Evolutionary conservation across 2,113 vertebrate genomes (phyloP).

Genomic region (Cacatua alba): DNA sequence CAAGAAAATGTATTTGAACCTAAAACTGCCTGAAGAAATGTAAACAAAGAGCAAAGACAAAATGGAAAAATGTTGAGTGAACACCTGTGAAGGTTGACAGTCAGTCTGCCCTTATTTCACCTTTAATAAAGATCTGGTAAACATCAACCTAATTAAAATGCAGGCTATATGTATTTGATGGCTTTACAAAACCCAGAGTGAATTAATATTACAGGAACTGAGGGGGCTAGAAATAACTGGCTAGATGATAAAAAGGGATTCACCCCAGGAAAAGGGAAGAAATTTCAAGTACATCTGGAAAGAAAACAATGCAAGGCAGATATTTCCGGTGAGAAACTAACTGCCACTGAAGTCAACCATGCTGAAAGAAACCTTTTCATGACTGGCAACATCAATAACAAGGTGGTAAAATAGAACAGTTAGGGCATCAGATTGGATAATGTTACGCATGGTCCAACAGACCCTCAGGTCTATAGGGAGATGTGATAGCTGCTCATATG

Average conservation of each 20-base stretch:
- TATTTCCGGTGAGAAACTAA: constrained; percentile 33
- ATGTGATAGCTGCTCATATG: neutral
- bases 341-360: constrained; percentile 10
- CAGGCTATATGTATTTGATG: neutral
- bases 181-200: neutral
- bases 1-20: neutral
- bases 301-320: constrained; percentile 7
- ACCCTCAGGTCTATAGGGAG: neutral
- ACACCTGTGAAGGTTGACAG: neutral
- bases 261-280: neutral
- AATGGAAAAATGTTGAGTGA: neutral
- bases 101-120: neutral
- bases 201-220: neutral
- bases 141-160: constrained; percentile 16
- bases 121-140: constrained; percentile 31
- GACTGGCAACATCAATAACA: constrained; percentile 46
- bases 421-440: neutral
- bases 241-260: constrained; percentile 9
- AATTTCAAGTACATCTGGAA: neutral
- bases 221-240: neutral
- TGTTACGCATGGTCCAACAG: neutral
- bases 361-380: constrained; percentile 31
- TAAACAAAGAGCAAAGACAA: neutral
- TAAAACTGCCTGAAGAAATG: neutral
- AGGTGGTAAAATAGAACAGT: constrained; percentile 36